Evolutionary conservation across 1,140 invertebrate species (phyloP).

Genomic region (Cataglyphis hispanica): DNA sequence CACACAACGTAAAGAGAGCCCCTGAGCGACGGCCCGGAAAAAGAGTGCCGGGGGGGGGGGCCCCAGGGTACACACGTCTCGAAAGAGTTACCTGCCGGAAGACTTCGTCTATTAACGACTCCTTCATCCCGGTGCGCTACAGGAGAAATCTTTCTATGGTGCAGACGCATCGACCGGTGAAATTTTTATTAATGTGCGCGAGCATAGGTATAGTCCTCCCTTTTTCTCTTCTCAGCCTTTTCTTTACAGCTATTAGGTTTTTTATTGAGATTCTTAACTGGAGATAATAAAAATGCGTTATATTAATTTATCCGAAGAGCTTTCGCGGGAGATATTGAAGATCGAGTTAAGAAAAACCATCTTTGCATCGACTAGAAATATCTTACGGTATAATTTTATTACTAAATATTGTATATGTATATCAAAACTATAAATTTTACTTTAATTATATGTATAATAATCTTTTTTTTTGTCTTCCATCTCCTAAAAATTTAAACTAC

Average conservation of each 20-base stretch:
- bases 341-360: background rate
- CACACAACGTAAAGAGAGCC: conserved; percentile 37
- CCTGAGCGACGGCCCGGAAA: conserved; percentile 80
- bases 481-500: no score
- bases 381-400: background rate
- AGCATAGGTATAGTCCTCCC: conserved; percentile 9
- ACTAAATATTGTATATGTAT: background rate
- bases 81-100: conserved; percentile 81
- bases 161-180: conserved; percentile 69
- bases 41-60: conserved; percentile 55
- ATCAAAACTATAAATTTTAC: no score
- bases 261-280: background rate
- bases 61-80: conserved; percentile 32
- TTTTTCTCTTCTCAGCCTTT: conserved; percentile 26
- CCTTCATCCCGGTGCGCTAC: conserved; percentile 31
- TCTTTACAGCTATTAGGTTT: background rate
- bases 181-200: conserved; percentile 74
- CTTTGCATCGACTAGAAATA: background rate
- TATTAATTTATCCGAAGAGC: background rate
- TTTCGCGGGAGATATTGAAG: no score
- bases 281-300: background rate
- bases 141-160: conserved; percentile 38
- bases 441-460: no score
- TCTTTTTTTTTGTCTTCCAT: no score
- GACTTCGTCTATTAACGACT: conserved; percentile 43